These are phyloP conservation scores for Formicarius rufipectus DNA, from an alignment of 2,113 vertebrate genomes.

Conservation along the genomic window DNA sequence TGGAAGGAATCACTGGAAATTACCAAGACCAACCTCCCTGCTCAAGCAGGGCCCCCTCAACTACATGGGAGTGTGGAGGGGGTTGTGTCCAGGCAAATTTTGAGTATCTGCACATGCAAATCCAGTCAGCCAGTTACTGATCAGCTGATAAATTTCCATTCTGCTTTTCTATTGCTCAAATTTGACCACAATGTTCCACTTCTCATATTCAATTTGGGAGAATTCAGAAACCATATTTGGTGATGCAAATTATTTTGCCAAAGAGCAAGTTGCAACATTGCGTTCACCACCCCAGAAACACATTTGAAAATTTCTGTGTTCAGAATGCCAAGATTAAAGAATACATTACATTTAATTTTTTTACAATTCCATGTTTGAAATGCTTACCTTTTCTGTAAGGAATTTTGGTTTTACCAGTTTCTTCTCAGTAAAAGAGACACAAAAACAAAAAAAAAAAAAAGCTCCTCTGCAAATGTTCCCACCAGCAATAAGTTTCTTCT, in stretches of 20 bases:
- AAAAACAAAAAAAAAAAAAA: not conserved
- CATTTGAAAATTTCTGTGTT: not conserved
- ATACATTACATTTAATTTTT: not conserved
- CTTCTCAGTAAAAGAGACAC: not conserved
- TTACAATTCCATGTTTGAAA: not conserved
- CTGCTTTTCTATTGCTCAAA: conserved; percentile 22
- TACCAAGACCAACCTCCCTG: not conserved
- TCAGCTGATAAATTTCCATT: conserved; percentile 36
- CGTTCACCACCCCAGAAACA: conserved; percentile 30
- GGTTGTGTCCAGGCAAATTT: not conserved
- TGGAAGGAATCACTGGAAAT: not conserved
- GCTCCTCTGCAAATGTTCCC: not conserved
- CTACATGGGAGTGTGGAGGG: too few relatives aligned
- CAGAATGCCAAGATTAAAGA: conserved; percentile 19
- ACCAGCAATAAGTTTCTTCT: not conserved
- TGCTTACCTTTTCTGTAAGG: not conserved
- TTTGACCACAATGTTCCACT: conserved; percentile 22
- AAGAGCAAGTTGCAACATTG: conserved; percentile 21
- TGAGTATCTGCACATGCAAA: not conserved
- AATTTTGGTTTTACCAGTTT: not conserved
- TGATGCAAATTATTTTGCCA: conserved; percentile 35
- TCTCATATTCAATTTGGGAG: conserved; percentile 39
- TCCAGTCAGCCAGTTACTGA: not conserved
- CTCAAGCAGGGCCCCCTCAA: not conserved
- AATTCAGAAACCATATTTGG: conserved; percentile 56